Evolutionary conservation across 37 sponge, comb jelly and placozoan species (phyloP).

Genomic region (Hexactinellida sp.): DNA sequence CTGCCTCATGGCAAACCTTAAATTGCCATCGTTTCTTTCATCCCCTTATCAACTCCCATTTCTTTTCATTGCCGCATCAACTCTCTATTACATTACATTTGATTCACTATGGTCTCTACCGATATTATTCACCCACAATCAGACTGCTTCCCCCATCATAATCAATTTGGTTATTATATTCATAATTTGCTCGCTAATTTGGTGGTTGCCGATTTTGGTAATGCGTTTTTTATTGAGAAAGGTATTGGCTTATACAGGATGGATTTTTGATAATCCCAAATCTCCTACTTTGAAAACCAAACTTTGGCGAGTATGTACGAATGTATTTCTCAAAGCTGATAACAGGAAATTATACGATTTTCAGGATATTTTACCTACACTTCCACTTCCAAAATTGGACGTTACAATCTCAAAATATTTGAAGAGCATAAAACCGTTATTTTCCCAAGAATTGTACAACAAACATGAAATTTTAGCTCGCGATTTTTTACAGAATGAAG

Average conservation of each 20-base stretch:
- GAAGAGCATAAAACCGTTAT: background rate
- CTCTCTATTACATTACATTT: background rate
- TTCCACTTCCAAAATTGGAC: background rate
- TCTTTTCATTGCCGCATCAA: background rate
- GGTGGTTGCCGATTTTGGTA: background rate
- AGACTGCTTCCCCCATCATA: background rate
- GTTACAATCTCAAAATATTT: background rate
- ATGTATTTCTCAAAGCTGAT: background rate
- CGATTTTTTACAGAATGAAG: background rate
- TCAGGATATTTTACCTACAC: background rate
- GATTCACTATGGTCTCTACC: background rate
- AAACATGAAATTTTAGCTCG: background rate
- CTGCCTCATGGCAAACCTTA: too few species aligned
- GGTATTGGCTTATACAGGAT: background rate
- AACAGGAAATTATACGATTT: background rate
- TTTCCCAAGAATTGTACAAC: background rate
- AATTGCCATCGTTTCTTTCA: too few species aligned
- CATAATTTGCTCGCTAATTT: background rate
- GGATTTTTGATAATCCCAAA: constrained; percentile 10
- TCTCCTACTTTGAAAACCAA: background rate
- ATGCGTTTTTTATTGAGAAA: background rate
- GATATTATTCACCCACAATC: background rate
- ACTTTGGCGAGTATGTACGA: background rate
- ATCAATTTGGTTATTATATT: background rate
- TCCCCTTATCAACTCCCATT: background rate